These are phyloP conservation scores for Metaphire vulgaris DNA, from an alignment of 1,140 invertebrate genomes.

Conservation along the genomic window DNA sequence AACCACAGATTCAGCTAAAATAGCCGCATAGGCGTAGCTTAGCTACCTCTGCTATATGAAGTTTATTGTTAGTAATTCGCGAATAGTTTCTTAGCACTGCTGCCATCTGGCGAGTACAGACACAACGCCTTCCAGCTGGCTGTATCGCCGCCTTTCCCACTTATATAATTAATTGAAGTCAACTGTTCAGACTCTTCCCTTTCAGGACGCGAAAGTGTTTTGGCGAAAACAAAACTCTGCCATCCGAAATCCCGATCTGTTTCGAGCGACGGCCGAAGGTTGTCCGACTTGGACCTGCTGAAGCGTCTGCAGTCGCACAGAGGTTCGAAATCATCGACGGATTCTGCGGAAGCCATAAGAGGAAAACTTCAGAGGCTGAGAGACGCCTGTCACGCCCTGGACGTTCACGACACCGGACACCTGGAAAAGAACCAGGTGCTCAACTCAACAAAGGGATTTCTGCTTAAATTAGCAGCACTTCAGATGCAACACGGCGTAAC, in stretches of 20 bases:
- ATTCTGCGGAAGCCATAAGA: background rate
- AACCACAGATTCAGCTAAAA: too few relatives aligned
- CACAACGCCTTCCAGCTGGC: too few relatives aligned
- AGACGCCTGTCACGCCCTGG: background rate
- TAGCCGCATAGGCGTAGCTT: too few relatives aligned
- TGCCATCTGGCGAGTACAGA: too few relatives aligned
- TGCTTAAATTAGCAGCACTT: background rate
- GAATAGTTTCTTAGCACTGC: too few relatives aligned
- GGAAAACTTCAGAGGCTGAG: background rate
- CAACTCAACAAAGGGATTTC: background rate
- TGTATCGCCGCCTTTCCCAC: too few relatives aligned
- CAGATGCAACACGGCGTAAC: background rate
- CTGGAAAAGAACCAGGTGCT: background rate
- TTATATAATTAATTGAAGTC: too few relatives aligned
- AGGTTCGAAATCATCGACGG: background rate
- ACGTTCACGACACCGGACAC: background rate
- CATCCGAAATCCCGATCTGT: background rate
- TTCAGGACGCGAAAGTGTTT: background rate
- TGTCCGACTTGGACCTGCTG: background rate
- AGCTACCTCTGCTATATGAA: too few relatives aligned
- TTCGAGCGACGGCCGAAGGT: background rate
- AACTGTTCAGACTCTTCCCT: too few relatives aligned
- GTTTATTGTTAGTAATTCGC: too few relatives aligned
- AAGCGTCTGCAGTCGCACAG: background rate
- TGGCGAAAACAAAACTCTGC: background rate